phyloP scores from a whole-genome alignment of 2,797 vertebrate genomes.

The Onychomys torridus region DNA sequence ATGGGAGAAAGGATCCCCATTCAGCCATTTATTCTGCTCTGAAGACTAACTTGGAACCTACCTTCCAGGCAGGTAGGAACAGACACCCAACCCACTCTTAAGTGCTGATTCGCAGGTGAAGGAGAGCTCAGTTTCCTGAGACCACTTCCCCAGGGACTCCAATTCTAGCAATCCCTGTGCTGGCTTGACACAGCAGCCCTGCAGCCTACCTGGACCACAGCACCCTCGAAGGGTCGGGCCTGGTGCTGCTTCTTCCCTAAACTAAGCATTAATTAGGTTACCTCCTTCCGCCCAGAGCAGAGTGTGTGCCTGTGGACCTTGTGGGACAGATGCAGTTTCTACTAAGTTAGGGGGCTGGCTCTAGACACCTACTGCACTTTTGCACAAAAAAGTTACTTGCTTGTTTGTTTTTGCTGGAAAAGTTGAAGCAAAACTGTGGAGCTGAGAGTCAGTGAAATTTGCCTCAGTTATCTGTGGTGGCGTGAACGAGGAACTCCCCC shows the following conservation, averaged over 20 bases:
- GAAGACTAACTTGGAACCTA: neutral
- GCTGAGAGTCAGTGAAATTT: slow-evolving; percentile 49
- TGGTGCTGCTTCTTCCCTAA: neutral
- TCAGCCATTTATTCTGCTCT: neutral
- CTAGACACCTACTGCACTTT: neutral
- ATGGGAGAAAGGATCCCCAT: neutral
- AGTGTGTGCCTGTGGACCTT: neutral
- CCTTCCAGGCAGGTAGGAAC: neutral
- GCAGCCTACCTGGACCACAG: neutral
- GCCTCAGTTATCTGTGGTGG: neutral
- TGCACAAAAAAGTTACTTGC: slow-evolving; percentile 7
- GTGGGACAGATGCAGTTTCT: neutral
- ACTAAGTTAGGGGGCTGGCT: neutral
- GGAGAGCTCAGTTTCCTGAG: neutral
- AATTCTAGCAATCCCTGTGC: neutral
- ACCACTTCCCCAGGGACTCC: neutral
- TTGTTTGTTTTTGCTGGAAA: neutral
- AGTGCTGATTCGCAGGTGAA: neutral
- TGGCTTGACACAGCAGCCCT: neutral
- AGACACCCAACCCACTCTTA: neutral
- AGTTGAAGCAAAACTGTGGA: slow-evolving; percentile 59
- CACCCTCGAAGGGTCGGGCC: neutral
- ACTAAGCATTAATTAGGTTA: neutral
- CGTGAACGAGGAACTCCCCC: neutral
- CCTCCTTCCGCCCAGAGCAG: neutral